Evolutionary conservation across 2,113 vertebrate genomes (phyloP), one percentile per base, ranked within the genome.

Genomic region (Eleginops maclovinus): DNA sequence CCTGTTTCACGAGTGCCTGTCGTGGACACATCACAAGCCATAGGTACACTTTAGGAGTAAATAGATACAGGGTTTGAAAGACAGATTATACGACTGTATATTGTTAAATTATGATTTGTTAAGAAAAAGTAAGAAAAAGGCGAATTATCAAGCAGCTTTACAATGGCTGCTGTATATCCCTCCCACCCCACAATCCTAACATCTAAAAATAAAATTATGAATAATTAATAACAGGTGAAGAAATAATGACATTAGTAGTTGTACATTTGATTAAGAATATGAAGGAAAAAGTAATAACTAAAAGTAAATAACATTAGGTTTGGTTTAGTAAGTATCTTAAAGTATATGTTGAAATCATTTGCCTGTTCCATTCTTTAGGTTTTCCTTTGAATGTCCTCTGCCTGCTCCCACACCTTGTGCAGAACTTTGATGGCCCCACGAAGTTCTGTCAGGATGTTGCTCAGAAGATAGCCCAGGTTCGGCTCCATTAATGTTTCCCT

Each of bases 371-470:
- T 76, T 2, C 77, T 0, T 8, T 2, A 99, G 98, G 98, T 11
- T 99, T 99, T 88, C 98, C 98, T 56, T 87, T 99, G 92, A 99
- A 99, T 31, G 96, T 99, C 75, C 94, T 99, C 79, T 99, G 98
- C 89, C 96, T 99, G 73, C 95, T 99, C 73, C 97, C 98, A 50
- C 97, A 99, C 88, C 95, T 99, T 58, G 96, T 99, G 86, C 97
- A 98, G 74, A 96, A 98, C 91, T 99, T 99, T 86, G 97, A 99
- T 49, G 90, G 89, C 22, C 98, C 98, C 44, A 96, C 96, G 6
- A 95, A 94, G 85, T 99, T 99, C 93, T 99, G 98, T 92, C 98
- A 97, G 91, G 97, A 98, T 46, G 92, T 96, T 81, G 98, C 98
- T 0, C 96, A 99, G 81, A 96, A 95, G 82, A 99, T 99, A 60